Evolutionary conservation across 2,797 vertebrate genomes (phyloP).

Genomic region (Salmo trutta): DNA sequence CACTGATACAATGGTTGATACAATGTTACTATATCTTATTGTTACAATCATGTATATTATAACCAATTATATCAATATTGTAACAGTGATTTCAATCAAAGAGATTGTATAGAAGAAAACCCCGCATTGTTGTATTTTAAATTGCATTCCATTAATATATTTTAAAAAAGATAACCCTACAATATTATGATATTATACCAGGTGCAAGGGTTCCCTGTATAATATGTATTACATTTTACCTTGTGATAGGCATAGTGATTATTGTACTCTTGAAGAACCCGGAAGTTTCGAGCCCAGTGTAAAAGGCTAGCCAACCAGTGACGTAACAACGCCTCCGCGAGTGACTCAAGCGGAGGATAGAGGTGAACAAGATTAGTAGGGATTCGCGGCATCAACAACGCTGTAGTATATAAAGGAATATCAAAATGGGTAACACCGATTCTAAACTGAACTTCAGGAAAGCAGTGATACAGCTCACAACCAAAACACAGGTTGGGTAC

Average conservation of each 20-base stretch:
- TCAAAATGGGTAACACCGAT: constrained; percentile 89
- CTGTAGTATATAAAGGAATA: constrained; percentile 49
- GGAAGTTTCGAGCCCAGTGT: constrained; percentile 64
- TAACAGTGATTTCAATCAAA: not conserved
- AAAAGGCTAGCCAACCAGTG: constrained; percentile 50
- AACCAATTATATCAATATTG: not conserved
- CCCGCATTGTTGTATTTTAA: not conserved
- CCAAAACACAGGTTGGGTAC: constrained; percentile 91
- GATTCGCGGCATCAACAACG: constrained; percentile 51
- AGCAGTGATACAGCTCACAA: constrained; percentile 96
- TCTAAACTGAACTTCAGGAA: constrained; percentile 97
- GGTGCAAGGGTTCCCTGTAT: not conserved
- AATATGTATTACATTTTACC: not conserved
- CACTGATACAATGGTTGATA: not conserved
- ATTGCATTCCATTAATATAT: not conserved
- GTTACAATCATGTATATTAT: not conserved
- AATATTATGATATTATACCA: not conserved
- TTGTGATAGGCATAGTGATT: not conserved
- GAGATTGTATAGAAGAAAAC: not conserved
- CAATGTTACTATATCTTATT: not conserved
- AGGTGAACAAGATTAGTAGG: constrained; percentile 66
- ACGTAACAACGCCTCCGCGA: constrained; percentile 60
- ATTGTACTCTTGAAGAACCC: constrained; percentile 42
- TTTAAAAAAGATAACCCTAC: not conserved
- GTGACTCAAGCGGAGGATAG: constrained; percentile 67